Evolutionary conservation across 2,113 vertebrate genomes (phyloP).

Genomic region (Ochotona curzoniae): DNA sequence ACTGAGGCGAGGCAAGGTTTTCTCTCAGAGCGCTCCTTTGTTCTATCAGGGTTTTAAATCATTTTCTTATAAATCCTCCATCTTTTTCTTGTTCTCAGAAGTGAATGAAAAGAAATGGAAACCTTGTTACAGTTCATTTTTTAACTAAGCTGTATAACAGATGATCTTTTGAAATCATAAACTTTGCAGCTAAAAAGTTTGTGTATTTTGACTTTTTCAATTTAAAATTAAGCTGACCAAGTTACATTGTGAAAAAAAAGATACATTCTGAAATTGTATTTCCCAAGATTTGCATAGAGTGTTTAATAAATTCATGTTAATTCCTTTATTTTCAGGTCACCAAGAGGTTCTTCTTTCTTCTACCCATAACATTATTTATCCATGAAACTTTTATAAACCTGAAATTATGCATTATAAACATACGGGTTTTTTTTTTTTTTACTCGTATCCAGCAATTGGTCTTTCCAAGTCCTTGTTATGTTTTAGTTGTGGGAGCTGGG

Average conservation of each 20-base stretch:
- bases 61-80: constrained; percentile 71
- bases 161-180: constrained; percentile 54
- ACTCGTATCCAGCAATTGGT: neutral
- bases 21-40: constrained; percentile 61
- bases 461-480: neutral
- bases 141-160: neutral
- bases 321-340: constrained; percentile 8
- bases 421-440: neutral
- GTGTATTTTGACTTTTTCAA: neutral
- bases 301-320: neutral
- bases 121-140: constrained; percentile 55
- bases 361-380: constrained; percentile 7
- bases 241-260: constrained; percentile 6
- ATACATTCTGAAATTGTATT: constrained; percentile 1
- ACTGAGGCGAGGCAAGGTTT: constrained; percentile 58
- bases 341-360: neutral
- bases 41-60: constrained; percentile 66
- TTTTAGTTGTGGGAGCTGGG: neutral
- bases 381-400: neutral
- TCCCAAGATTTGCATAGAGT: neutral
- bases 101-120: constrained; percentile 57
- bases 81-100: constrained; percentile 42
- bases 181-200: constrained; percentile 5
- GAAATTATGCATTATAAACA: neutral
- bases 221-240: constrained; percentile 30